A percentile compares a stretch with the other conserved stretches of the same genome.
These are phyloP conservation scores for Hipparchia sbordonii DNA, from an alignment of 2,888 invertebrate species.

Conservation along the genomic window DNA sequence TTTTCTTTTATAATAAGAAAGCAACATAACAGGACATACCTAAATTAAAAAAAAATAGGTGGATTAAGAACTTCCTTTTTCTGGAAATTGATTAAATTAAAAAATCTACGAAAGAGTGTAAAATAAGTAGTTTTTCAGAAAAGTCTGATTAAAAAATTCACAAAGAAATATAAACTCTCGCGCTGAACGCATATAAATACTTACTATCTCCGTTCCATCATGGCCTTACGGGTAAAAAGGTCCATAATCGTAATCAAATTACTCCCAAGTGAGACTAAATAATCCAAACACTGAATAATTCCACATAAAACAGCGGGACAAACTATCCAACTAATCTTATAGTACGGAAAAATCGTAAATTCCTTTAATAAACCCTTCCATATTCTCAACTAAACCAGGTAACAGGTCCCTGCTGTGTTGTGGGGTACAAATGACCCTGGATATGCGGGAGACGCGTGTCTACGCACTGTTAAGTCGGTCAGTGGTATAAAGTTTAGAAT, in stretches of 20 bases:
- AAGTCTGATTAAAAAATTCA: too few species aligned
- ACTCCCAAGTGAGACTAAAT: neutral
- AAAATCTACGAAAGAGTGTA: too few species aligned
- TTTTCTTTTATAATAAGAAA: too few species aligned
- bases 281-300: neutral
- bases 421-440: slow-evolving; percentile 39
- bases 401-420: slow-evolving; percentile 51
- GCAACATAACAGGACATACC: too few species aligned
- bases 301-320: slow-evolving; percentile 20
- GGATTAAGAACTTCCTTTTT: too few species aligned
- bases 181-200: too few species aligned
- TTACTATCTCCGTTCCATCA: too few species aligned
- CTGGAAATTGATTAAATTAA: too few species aligned
- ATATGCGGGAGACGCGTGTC: slow-evolving; percentile 51
- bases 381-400: slow-evolving; percentile 26
- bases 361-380: slow-evolving; percentile 18
- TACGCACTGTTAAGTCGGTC: slow-evolving; percentile 49
- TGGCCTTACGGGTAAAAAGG: neutral
- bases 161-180: too few species aligned
- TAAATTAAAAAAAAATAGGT: too few species aligned
- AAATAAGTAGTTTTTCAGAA: too few species aligned
- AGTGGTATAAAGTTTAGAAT: slow-evolving; percentile 40
- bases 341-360: slow-evolving; percentile 18
- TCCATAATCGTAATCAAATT: neutral
- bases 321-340: neutral